Conservation (phyloP, 2,888 invertebrate genomes). For the Sesia apiformis region DNA sequence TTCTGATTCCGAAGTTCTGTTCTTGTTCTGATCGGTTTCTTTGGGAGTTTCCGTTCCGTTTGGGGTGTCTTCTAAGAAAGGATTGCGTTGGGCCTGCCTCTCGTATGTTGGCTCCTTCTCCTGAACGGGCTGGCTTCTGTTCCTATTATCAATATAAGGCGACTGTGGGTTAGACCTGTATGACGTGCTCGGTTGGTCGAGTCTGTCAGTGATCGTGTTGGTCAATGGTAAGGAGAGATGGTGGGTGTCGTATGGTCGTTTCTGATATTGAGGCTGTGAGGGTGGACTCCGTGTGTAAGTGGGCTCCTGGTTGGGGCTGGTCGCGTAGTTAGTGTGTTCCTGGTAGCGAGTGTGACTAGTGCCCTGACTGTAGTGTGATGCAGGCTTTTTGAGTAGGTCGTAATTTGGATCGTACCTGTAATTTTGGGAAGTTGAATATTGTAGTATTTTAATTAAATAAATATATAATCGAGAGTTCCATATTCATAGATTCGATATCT, state of each 20-base stretch:
- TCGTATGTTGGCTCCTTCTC: conserved; percentile 47
- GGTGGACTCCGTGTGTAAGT: conserved; percentile 71
- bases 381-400: conserved; percentile 68
- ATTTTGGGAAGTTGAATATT: conserved; percentile 11
- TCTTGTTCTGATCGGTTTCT: conserved; percentile 28
- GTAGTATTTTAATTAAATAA: too few relatives aligned
- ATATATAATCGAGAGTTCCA: too few relatives aligned
- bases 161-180: conserved; percentile 66
- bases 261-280: conserved; percentile 44
- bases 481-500: too few relatives aligned
- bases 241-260: conserved; percentile 60
- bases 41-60: conserved; percentile 27
- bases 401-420: conserved; percentile 73
- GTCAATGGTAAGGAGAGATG: conserved; percentile 62
- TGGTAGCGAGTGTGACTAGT: conserved; percentile 55
- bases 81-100: conserved; percentile 47
- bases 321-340: conserved; percentile 51
- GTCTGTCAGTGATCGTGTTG: conserved; percentile 51
- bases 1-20: conserved; percentile 16
- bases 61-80: conserved; percentile 50
- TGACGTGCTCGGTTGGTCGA: conserved; percentile 48
- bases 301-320: conserved; percentile 56
- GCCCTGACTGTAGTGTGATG: conserved; percentile 67
- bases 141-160: conserved; percentile 67
- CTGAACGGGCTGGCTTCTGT: conserved; percentile 38